phyloP scores from a whole-genome alignment of 2,888 invertebrate genomes.

The Autographa pulchrina region DNA sequence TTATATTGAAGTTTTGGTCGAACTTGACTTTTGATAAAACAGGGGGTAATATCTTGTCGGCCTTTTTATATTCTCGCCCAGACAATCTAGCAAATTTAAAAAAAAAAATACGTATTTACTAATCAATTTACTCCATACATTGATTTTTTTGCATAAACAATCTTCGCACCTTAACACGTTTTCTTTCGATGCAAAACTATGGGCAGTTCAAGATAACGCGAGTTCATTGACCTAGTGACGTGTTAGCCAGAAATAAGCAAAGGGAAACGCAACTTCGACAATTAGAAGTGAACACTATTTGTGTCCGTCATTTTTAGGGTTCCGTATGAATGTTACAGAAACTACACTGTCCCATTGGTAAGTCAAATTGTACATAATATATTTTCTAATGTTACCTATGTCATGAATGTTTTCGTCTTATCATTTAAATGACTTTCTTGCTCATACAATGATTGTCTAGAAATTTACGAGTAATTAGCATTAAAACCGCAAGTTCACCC shows the following conservation, averaged over 20 bases:
- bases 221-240: conserved; percentile 55
- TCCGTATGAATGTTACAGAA: neutral
- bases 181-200: conserved; percentile 7
- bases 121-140: neutral
- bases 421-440: too few relatives aligned
- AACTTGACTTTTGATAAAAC: too few relatives aligned
- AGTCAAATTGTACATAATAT: too few relatives aligned
- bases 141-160: neutral
- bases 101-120: neutral
- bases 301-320: conserved; percentile 43
- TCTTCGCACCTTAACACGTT: neutral
- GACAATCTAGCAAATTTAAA: too few relatives aligned
- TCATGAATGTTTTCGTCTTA: too few relatives aligned
- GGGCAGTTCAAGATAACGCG: conserved; percentile 41
- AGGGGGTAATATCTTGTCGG: too few relatives aligned
- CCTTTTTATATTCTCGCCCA: too few relatives aligned
- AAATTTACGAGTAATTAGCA: too few relatives aligned
- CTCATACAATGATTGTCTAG: too few relatives aligned
- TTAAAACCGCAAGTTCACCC: too few relatives aligned
- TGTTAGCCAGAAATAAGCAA: conserved; percentile 51
- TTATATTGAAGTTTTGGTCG: too few relatives aligned
- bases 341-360: neutral
- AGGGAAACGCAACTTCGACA: conserved; percentile 52
- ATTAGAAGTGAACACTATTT: conserved; percentile 58
- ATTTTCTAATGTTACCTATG: too few relatives aligned